phyloP scores from a whole-genome alignment of 2,797 vertebrate species.

The Amblyraja radiata region DNA sequence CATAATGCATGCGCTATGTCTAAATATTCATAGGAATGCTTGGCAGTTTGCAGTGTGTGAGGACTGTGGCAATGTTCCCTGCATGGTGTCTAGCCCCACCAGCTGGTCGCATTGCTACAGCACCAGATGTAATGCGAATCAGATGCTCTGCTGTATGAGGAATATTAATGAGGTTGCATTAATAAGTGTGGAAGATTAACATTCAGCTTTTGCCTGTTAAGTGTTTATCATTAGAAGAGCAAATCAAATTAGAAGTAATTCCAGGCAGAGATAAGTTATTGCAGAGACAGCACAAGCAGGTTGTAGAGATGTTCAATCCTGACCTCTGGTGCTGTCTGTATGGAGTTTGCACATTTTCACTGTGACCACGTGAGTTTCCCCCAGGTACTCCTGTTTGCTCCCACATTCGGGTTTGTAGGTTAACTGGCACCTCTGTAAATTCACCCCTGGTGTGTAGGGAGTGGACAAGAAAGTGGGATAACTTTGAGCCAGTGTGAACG shows the following conservation, averaged over 20 bases:
- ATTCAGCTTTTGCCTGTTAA: not conserved
- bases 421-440: too few species aligned
- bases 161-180: not conserved
- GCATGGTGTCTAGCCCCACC: constrained; percentile 4
- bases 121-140: not conserved
- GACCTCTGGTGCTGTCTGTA: too few species aligned
- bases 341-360: too few species aligned
- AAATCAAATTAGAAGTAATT: not conserved
- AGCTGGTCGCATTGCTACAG: not conserved
- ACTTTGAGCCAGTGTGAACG: too few species aligned
- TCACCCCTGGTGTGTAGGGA: too few species aligned
- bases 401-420: too few species aligned
- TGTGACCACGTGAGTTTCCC: too few species aligned
- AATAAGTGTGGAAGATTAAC: not conserved
- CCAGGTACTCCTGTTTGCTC: too few species aligned
- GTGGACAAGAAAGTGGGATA: too few species aligned
- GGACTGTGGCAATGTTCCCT: too few species aligned
- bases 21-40: not conserved
- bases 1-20: not conserved
- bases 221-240: not conserved
- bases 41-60: not conserved
- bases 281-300: not conserved
- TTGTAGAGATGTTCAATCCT: too few species aligned
- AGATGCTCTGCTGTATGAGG: not conserved
- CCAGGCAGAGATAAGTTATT: not conserved